A percentile compares a stretch with the other conserved stretches of the same genome.
These are phyloP conservation scores for Propithecus coquereli DNA, from an alignment of 2,113 vertebrate genomes.

Conservation along the genomic window DNA sequence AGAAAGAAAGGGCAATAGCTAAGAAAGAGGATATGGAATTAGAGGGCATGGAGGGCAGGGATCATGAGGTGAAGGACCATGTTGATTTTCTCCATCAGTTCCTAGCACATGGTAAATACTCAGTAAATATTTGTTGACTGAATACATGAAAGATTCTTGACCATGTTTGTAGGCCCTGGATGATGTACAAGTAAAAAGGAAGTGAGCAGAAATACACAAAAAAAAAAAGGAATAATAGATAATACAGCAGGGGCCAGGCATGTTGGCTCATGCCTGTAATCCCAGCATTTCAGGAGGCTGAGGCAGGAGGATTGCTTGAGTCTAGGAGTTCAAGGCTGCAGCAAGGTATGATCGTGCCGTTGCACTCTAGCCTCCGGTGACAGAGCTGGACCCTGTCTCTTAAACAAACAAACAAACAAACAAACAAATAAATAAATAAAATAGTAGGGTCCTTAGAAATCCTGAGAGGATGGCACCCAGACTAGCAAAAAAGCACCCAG, in stretches of 20 bases:
- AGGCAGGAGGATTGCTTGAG: too few species aligned
- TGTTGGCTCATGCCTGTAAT: too few species aligned
- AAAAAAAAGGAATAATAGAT: background rate
- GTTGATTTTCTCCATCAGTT: background rate
- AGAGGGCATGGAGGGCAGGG: background rate
- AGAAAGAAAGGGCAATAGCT: background rate
- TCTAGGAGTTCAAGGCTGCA: background rate
- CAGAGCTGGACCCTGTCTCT: background rate
- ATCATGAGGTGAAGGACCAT: background rate
- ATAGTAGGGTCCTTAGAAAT: background rate
- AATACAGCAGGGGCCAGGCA: too few species aligned
- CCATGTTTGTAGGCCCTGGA: background rate
- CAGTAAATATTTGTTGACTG: background rate
- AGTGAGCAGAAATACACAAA: background rate
- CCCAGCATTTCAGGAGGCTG: too few species aligned
- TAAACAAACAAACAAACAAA: too few species aligned
- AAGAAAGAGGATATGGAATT: background rate
- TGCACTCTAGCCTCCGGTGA: background rate
- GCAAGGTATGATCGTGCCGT: background rate
- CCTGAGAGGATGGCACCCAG: background rate
- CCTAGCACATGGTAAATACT: background rate
- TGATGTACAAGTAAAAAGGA: background rate
- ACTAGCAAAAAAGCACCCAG: too few species aligned
- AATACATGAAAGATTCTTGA: background rate
- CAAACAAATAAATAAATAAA: too few species aligned